These are phyloP conservation scores for Raja brachyura DNA, from an alignment of 2,113 vertebrate species.

Conservation along the genomic window DNA sequence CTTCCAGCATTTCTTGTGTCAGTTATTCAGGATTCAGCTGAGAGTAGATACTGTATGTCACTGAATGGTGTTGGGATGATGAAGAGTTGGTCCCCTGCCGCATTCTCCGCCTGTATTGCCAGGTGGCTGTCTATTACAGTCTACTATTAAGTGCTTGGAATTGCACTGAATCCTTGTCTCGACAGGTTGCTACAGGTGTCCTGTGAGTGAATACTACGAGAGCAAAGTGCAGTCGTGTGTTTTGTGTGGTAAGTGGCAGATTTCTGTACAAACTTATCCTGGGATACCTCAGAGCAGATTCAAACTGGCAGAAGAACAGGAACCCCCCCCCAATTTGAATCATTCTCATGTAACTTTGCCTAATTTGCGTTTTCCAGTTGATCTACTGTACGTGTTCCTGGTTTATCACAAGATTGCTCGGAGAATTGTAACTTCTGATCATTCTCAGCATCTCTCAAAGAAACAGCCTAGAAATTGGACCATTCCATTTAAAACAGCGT, in stretches of 20 bases:
- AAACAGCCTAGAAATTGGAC: too few relatives aligned
- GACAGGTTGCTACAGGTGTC: constrained; percentile 68
- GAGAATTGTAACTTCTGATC: too few relatives aligned
- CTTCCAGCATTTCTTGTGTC: too few relatives aligned
- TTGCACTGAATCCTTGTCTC: not conserved
- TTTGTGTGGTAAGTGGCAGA: constrained; percentile 54
- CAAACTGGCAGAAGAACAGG: not conserved
- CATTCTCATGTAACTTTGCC: too few relatives aligned
- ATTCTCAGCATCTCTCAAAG: too few relatives aligned
- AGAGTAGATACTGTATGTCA: not conserved
- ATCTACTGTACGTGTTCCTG: too few relatives aligned
- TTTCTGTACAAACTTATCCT: not conserved
- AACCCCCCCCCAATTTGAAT: too few relatives aligned
- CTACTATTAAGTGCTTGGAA: not conserved
- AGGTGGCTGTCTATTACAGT: not conserved
- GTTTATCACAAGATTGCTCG: too few relatives aligned
- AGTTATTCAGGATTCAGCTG: not conserved
- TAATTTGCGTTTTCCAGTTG: too few relatives aligned
- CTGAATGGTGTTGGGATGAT: not conserved
- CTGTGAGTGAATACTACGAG: constrained; percentile 58
- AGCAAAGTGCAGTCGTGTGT: constrained; percentile 47
- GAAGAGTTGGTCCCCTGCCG: not conserved
- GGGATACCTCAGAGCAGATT: not conserved
- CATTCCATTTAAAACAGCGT: too few relatives aligned
- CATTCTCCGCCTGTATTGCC: not conserved